phyloP scores from a whole-genome alignment of 2,113 vertebrate genomes.

The Nesoenas mayeri region DNA sequence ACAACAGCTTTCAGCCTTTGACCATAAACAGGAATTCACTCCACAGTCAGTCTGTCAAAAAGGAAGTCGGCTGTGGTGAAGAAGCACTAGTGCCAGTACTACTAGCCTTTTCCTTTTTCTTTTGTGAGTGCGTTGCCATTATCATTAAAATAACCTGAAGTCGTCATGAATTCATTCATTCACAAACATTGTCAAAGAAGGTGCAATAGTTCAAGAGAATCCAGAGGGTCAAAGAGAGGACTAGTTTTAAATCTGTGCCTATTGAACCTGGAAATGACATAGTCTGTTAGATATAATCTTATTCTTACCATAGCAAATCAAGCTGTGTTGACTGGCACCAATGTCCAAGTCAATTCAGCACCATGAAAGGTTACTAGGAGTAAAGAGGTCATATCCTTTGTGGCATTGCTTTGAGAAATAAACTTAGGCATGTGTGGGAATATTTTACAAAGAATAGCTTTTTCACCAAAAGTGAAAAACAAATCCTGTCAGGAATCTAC shows the following conservation, averaged over 20 bases:
- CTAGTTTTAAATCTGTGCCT: conserved; percentile 84
- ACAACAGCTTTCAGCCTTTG: conserved; percentile 81
- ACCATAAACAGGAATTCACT: conserved; percentile 82
- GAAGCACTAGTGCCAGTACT: conserved; percentile 67
- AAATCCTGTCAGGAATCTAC: conserved; percentile 73
- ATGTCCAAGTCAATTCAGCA: conserved; percentile 77
- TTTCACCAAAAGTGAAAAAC: conserved; percentile 72
- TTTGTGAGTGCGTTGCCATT: conserved; percentile 81
- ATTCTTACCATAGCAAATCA: conserved; percentile 85
- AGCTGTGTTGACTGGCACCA: conserved; percentile 82
- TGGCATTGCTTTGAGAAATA: conserved; percentile 79
- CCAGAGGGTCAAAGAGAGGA: conserved; percentile 81
- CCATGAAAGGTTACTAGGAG: conserved; percentile 82
- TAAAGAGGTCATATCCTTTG: conserved; percentile 82
- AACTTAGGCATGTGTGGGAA: conserved; percentile 84
- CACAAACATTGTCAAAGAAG: conserved; percentile 88
- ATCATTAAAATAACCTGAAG: conserved; percentile 89
- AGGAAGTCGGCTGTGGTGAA: conserved; percentile 79
- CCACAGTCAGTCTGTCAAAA: conserved; percentile 81
- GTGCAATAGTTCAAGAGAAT: conserved; percentile 85
- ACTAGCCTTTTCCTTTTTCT: conserved; percentile 74
- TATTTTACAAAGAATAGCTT: conserved; percentile 82
- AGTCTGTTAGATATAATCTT: conserved; percentile 82
- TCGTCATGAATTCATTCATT: conserved; percentile 89
- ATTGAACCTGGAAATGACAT: conserved; percentile 86